A percentile compares a stretch with the other conserved stretches of the same genome.
These are phyloP conservation scores for Naso thynnoides DNA, from an alignment of 2,797 vertebrate species.

Conservation along the genomic window DNA sequence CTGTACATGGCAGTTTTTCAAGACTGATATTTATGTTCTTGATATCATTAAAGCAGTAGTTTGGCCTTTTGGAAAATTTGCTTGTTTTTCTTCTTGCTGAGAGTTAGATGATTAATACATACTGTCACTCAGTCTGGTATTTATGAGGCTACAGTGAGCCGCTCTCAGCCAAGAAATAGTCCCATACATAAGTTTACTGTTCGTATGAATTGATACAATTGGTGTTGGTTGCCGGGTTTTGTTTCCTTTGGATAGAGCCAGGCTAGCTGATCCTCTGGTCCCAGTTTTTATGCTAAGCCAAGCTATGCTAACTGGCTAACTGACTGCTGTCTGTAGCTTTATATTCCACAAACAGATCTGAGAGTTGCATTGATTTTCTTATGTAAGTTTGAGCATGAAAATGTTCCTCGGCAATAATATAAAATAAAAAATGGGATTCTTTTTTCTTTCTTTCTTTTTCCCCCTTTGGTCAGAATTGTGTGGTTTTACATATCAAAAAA, in stretches of 20 bases:
- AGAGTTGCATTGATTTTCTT: background rate
- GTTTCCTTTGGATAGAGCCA: background rate
- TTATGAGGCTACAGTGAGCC: background rate
- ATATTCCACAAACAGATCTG: background rate
- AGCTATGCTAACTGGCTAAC: background rate
- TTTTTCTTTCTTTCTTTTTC: no score
- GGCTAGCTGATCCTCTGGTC: background rate
- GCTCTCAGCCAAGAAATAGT: background rate
- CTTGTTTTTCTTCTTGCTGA: background rate
- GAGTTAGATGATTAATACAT: background rate
- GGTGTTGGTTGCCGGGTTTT: background rate
- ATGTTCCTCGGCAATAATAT: background rate
- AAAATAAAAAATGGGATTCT: background rate
- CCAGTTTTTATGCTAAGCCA: slow-evolving; percentile 1
- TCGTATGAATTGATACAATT: no score
- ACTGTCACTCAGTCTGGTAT: background rate
- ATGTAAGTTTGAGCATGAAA: background rate
- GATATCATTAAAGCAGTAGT: background rate
- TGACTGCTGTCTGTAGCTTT: background rate
- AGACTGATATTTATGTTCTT: background rate
- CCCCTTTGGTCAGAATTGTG: background rate
- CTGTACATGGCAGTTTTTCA: background rate
- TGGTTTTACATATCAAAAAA: background rate
- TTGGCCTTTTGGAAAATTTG: background rate
- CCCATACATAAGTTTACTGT: background rate